Percentiles rank a stretch among this genome's conserved stretches.
Evolutionary conservation across 2,888 invertebrate genomes (phyloP).

Genomic region (Seira musarum): DNA sequence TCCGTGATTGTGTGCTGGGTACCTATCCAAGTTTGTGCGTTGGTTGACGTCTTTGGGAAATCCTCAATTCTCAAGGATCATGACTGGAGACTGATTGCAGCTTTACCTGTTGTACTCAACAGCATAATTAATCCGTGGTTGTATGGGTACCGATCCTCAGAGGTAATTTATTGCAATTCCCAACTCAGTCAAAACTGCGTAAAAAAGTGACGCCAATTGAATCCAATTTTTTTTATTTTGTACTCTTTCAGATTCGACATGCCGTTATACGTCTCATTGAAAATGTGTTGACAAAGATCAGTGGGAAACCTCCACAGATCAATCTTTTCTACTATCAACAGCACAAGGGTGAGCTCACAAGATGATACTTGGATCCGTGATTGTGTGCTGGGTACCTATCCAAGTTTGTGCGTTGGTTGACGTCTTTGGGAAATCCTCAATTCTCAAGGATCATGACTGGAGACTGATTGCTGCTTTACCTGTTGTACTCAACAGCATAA

Average conservation of each 20-base stretch:
- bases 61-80: conserved; percentile 73
- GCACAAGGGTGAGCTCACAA: conserved; percentile 70
- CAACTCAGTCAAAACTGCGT: too few relatives aligned
- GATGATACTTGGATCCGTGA: conserved; percentile 78
- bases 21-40: conserved; percentile 76
- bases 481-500: conserved; percentile 76
- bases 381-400: conserved; percentile 78
- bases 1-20: conserved; percentile 78
- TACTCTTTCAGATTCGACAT: conserved; percentile 72
- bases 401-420: conserved; percentile 73
- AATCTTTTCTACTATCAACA: conserved; percentile 62
- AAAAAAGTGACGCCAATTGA: too few relatives aligned
- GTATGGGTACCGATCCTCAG: conserved; percentile 78
- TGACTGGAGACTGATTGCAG: conserved; percentile 76
- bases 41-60: conserved; percentile 69
- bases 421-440: conserved; percentile 67
- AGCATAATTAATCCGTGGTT: conserved; percentile 79
- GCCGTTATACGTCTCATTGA: conserved; percentile 77
- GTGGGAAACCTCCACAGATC: conserved; percentile 66
- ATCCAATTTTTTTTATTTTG: too few relatives aligned
- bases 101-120: conserved; percentile 77
- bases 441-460: conserved; percentile 74
- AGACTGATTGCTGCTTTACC: conserved; percentile 77
- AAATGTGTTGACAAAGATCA: conserved; percentile 72
- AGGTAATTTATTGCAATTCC: conserved; percentile 72